Conservation (phyloP, 2,797 vertebrate genomes). For the Babyrousa celebensis region DNA sequence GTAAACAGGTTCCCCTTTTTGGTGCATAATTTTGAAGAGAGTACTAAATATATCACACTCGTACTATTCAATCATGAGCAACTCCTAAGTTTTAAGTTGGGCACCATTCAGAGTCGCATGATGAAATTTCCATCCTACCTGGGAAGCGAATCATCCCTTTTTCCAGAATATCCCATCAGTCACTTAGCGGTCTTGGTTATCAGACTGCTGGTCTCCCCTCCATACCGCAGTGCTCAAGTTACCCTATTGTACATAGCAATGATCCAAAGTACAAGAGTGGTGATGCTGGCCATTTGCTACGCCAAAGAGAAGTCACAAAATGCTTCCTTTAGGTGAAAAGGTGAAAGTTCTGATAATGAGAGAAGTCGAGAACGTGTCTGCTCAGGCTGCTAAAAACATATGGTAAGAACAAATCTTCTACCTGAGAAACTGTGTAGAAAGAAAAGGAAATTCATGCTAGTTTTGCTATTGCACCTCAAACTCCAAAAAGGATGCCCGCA, state of each 20-base stretch:
- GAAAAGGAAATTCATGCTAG: not conserved
- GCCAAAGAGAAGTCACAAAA: not conserved
- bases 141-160: not conserved
- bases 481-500: not conserved
- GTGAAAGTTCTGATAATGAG: not conserved
- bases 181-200: not conserved
- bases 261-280: not conserved
- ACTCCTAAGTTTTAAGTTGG: not conserved
- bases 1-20: not conserved
- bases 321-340: not conserved
- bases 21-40: not conserved
- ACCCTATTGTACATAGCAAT: not conserved
- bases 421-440: not conserved
- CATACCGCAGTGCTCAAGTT: not conserved
- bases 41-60: not conserved
- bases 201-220: not conserved
- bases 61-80: not conserved
- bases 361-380: not conserved
- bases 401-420: not conserved
- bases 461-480: not conserved
- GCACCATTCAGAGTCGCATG: not conserved
- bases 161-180: not conserved
- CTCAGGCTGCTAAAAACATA: not conserved
- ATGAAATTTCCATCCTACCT: not conserved
- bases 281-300: not conserved